Conservation (phyloP, 2,888 invertebrate species). For the Glyphotaelius pellucidus region DNA sequence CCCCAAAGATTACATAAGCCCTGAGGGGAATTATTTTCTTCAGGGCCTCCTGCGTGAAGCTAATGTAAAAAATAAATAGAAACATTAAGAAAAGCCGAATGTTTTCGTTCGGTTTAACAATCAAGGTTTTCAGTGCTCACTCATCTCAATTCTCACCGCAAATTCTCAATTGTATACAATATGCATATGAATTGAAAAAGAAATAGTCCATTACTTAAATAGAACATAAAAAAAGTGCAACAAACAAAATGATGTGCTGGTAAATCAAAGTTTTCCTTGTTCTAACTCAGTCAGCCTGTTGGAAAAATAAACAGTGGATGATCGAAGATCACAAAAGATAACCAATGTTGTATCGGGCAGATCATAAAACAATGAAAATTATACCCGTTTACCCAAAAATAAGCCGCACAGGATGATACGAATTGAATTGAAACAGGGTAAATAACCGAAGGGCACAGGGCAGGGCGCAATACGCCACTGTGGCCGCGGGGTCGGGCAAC, state of each 20-base stretch:
- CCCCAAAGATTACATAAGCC: no score
- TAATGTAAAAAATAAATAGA: no score
- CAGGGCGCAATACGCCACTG: constrained; percentile 39
- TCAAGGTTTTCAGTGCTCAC: no score
- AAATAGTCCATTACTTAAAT: no score
- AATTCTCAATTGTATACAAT: no score
- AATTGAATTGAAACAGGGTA: constrained; percentile 11
- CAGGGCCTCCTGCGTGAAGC: no score
- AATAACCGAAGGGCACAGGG: constrained; percentile 25
- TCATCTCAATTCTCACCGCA: no score
- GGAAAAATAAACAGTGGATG: not conserved
- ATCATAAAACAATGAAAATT: not conserved
- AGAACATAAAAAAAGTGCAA: not conserved
- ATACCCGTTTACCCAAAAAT: not conserved
- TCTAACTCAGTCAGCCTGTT: not conserved
- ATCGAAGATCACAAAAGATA: not conserved
- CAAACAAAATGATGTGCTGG: no score
- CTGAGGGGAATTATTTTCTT: no score
- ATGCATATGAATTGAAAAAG: no score
- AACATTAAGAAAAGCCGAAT: no score
- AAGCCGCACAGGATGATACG: constrained; percentile 22
- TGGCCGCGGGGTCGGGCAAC: not conserved
- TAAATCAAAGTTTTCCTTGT: not conserved
- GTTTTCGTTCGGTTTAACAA: no score
- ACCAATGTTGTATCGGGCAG: not conserved